Evolutionary conservation across 2,113 vertebrate genomes (phyloP).

Genomic region (Ceyx melanurus): DNA sequence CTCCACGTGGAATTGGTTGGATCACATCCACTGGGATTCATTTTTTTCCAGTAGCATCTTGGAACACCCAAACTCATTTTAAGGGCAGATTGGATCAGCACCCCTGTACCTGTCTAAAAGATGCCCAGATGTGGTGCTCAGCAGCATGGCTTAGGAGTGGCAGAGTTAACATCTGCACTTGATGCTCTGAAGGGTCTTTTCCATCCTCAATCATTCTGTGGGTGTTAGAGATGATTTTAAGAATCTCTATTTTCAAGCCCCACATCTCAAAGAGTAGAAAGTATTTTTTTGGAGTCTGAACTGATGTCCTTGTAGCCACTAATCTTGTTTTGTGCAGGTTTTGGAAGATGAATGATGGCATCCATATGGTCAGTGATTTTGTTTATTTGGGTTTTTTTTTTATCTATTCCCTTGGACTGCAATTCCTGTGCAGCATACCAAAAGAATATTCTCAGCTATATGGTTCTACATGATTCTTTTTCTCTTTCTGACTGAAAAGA

Average conservation of each 20-base stretch:
- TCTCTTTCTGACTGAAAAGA: not conserved
- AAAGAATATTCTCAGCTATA: not conserved
- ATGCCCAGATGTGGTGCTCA: too few relatives aligned
- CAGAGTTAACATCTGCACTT: too few relatives aligned
- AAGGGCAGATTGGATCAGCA: not conserved
- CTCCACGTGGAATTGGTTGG: rapidly evolving
- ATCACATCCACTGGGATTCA: not conserved
- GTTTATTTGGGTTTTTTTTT: not conserved
- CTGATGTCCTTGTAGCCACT: not conserved
- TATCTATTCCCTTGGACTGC: not conserved
- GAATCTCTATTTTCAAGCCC: not conserved
- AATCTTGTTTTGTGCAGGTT: not conserved
- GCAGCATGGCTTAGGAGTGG: too few relatives aligned
- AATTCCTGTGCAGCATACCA: not conserved
- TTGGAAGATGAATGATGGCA: not conserved
- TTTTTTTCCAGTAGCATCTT: not conserved
- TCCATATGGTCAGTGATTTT: not conserved
- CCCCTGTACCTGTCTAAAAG: too few relatives aligned
- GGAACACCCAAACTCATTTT: not conserved
- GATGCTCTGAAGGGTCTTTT: too few relatives aligned
- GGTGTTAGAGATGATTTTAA: not conserved
- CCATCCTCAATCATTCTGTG: too few relatives aligned
- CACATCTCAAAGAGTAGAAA: not conserved
- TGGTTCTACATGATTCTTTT: not conserved
- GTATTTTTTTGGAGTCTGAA: not conserved